Conservation (phyloP, 2,888 invertebrate species). For the Leptinotarsa haldemani region DNA sequence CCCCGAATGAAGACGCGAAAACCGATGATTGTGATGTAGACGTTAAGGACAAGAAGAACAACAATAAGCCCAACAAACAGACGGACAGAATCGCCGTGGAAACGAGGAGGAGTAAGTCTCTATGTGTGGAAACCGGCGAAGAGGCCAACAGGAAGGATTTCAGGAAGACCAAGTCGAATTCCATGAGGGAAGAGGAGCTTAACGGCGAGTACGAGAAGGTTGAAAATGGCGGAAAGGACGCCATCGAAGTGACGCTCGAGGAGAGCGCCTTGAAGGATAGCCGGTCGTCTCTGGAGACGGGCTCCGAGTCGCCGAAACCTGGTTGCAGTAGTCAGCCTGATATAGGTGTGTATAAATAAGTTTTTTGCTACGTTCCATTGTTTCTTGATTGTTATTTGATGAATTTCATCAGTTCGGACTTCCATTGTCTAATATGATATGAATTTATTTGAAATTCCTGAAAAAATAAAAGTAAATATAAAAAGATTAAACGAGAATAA, state of each 20-base stretch:
- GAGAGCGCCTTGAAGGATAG: constrained; percentile 58
- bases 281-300: constrained; percentile 57
- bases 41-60: constrained; percentile 49
- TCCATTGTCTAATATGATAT: too few relatives aligned
- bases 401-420: too few relatives aligned
- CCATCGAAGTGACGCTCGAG: constrained; percentile 56
- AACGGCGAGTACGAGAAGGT: constrained; percentile 40
- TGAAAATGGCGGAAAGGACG: constrained; percentile 49
- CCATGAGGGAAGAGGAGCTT: constrained; percentile 53
- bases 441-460: too few relatives aligned
- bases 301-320: constrained; percentile 62
- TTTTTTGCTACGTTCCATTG: too few relatives aligned
- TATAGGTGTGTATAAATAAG: constrained; percentile 15
- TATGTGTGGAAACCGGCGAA: constrained; percentile 57
- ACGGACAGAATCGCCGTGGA: constrained; percentile 56
- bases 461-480: too few relatives aligned
- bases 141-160: constrained; percentile 55
- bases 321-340: constrained; percentile 62
- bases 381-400: too few relatives aligned
- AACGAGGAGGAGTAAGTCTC: constrained; percentile 58
- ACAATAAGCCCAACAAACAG: constrained; percentile 45
- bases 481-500: too few relatives aligned
- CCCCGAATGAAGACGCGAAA: constrained; percentile 51
- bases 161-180: constrained; percentile 59
- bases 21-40: constrained; percentile 51